Percentiles rank a stretch among this genome's conserved stretches.
phyloP scores from a whole-genome alignment of 2,888 invertebrate genomes.

The Panzeria rudis region DNA sequence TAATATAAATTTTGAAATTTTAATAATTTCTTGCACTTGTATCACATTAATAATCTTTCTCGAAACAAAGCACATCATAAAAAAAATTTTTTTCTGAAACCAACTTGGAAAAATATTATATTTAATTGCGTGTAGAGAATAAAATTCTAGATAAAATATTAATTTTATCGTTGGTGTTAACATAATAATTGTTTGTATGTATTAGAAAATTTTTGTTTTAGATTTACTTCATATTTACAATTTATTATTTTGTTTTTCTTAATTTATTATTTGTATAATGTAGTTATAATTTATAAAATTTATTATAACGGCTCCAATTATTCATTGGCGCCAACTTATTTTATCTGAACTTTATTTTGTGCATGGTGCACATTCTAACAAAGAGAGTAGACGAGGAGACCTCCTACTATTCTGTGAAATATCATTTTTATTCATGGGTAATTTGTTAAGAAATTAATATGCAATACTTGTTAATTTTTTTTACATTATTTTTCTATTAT shows the following conservation, averaged over 20 bases:
- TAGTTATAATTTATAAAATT: constrained; percentile 28
- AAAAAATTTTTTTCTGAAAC: constrained; percentile 6
- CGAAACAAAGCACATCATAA: constrained; percentile 9
- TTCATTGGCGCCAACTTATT: constrained; percentile 54
- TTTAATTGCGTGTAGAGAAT: constrained; percentile 55
- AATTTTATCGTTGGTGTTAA: constrained; percentile 58
- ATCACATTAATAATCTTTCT: constrained; percentile 15
- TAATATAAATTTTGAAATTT: neutral
- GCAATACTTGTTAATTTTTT: constrained; percentile 54
- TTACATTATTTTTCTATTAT: constrained; percentile 20
- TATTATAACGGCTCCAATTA: constrained; percentile 51
- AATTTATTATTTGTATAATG: constrained; percentile 41
- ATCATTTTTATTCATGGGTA: constrained; percentile 49
- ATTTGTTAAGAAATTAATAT: constrained; percentile 62
- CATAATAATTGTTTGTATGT: constrained; percentile 43
- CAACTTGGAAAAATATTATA: neutral
- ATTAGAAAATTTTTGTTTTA: constrained; percentile 24
- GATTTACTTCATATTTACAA: constrained; percentile 19
- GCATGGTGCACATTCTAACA: constrained; percentile 18
- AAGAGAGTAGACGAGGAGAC: constrained; percentile 45
- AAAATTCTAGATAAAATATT: constrained; percentile 20
- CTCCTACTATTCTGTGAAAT: constrained; percentile 56
- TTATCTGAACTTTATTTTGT: constrained; percentile 26
- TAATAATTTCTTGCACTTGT: constrained; percentile 9
- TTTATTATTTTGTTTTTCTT: constrained; percentile 27